Evolutionary conservation across 2,888 invertebrate species (phyloP), one percentile per base, ranked within the genome.

Genomic region (Drosophila kambysellisi): DNA sequence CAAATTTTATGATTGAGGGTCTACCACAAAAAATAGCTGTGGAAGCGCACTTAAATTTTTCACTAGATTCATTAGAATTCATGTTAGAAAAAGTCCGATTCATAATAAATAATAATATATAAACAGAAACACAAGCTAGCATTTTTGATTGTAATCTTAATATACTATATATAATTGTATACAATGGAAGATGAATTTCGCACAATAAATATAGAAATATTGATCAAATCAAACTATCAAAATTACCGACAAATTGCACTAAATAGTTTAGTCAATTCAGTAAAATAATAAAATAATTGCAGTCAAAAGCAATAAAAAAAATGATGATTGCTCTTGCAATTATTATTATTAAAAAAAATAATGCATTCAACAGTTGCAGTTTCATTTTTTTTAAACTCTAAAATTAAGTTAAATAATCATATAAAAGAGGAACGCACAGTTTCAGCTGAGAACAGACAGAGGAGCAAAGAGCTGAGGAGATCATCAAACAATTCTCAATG

Each of bases 401-500:
- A 50, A 43, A 53, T 48, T 12, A 51, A 29, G 12, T 39, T 29
- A 12, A 65, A 35, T 15, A 25, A 52, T 51, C 48, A 30, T 83
- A 86, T 83, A 83, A 83, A 86, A 79, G 72, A 62, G 25, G 12
- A 1, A 15, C 20, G 15, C 12, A 11, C 6, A n/a, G 1, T 8
- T 5, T 52, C 25, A 12, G 4, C 9, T 35, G 43, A 3, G 17
- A 37, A 7, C 37, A 37, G 37, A 37, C 17, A 7, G 20, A 57
- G 29, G 5, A 58, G 15, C 2, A 33, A 35, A 41, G 43, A 9
- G 20, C 35, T 43, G 12, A 29, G 30, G 9, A 33, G 46, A 20
- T 25, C 59, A 62, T 64, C 30, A 30, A 50, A n/a, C 15, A 20
- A 53, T 51, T 48, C 17, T 11, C 32, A 17, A 90, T 91, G 91